These are phyloP conservation scores for Chaetodon auriga DNA, from an alignment of 2,113 vertebrate genomes.

Conservation along the genomic window DNA sequence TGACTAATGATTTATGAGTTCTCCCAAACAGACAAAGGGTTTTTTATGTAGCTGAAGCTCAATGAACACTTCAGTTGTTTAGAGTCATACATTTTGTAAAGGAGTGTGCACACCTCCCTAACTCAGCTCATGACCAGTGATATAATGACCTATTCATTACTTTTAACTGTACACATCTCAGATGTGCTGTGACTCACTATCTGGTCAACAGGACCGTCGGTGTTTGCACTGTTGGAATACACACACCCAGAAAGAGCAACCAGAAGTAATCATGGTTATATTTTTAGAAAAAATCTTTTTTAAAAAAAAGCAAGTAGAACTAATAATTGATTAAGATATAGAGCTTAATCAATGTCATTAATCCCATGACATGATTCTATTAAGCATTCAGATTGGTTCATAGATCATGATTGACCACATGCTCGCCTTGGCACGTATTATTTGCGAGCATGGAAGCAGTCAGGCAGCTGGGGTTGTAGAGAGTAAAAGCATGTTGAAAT, in stretches of 20 bases:
- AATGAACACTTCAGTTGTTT: conserved; percentile 33
- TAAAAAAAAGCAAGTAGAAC: conserved; percentile 19
- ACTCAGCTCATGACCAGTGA: conserved; percentile 41
- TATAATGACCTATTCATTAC: conserved; percentile 65
- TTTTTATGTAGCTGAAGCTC: conserved; percentile 45
- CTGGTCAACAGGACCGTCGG: conserved; percentile 5
- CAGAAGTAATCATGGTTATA: background rate
- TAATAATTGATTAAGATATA: conserved; percentile 51
- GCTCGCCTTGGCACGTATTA: conserved; percentile 68
- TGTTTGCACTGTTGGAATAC: conserved; percentile 9
- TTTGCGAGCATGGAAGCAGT: conserved; percentile 70
- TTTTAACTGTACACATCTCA: conserved; percentile 44
- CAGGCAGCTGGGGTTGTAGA: conserved; percentile 76
- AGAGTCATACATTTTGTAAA: conserved; percentile 10
- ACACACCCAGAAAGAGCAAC: background rate
- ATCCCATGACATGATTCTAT: conserved; percentile 67
- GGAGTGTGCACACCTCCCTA: conserved; percentile 6
- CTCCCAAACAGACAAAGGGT: conserved; percentile 39
- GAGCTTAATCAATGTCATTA: conserved; percentile 65
- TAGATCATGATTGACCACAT: conserved; percentile 69
- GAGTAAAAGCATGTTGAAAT: conserved; percentile 81
- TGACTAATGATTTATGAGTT: conserved; percentile 16
- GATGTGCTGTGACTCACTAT: conserved; percentile 29
- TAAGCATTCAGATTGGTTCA: conserved; percentile 62
- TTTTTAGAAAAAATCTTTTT: too few species aligned